A percentile compares a stretch with the other conserved stretches of the same genome.
Evolutionary conservation across 2,797 vertebrate genomes (phyloP).

Genomic region (Rhadinocentrus ornatus): DNA sequence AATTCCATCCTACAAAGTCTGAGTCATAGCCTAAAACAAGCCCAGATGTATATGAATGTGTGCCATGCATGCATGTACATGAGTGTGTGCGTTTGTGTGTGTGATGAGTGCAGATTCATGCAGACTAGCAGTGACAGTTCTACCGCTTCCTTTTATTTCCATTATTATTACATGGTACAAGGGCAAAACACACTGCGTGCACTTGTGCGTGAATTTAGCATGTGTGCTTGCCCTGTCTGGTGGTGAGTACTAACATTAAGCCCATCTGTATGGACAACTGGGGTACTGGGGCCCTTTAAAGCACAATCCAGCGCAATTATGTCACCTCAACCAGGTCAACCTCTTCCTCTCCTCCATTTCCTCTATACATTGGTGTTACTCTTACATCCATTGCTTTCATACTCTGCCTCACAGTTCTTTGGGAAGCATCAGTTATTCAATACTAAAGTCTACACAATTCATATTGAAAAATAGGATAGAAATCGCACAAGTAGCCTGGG

Average conservation of each 20-base stretch:
- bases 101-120: slow-evolving; percentile 54
- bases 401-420: slow-evolving; percentile 21
- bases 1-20: slow-evolving; percentile 18
- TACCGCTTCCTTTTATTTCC: slow-evolving; percentile 59
- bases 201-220: slow-evolving; percentile 31
- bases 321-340: slow-evolving; percentile 41
- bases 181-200: slow-evolving; percentile 27
- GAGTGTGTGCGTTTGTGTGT: slow-evolving; percentile 15
- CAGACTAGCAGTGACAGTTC: slow-evolving; percentile 49
- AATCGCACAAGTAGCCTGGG: slow-evolving; percentile 42
- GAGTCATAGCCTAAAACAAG: slow-evolving; percentile 36
- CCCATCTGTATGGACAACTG: slow-evolving; percentile 45
- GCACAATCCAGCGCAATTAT: slow-evolving; percentile 53
- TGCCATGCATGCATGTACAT: slow-evolving; percentile 3
- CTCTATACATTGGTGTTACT: slow-evolving; percentile 29
- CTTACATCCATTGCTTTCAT: slow-evolving; percentile 10
- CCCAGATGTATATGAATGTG: slow-evolving; percentile 22
- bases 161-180: slow-evolving; percentile 63
- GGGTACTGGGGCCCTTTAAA: slow-evolving; percentile 42
- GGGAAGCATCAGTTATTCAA: slow-evolving; percentile 43
- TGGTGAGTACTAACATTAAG: slow-evolving; percentile 54
- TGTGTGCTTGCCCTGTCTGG: slow-evolving; percentile 49
- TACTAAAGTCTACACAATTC: slow-evolving; percentile 31
- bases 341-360: slow-evolving; percentile 27
- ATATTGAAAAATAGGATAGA: slow-evolving; percentile 21